phyloP scores from a whole-genome alignment of 2,113 vertebrate species.

The Cebus imitator region DNA sequence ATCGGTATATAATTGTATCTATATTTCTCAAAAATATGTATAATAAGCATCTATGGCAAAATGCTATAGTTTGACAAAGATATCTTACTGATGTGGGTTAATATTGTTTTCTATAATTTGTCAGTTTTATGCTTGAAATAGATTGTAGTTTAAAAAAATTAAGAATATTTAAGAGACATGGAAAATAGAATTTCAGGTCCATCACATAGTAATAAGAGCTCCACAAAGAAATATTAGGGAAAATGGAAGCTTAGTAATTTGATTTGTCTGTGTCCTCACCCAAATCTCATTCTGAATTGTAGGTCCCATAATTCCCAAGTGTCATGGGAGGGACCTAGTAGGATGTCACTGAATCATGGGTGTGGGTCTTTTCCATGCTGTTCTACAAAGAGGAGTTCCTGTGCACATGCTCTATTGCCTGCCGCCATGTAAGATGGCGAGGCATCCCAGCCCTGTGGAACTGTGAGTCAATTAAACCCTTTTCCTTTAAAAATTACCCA shows the following conservation, averaged over 20 bases:
- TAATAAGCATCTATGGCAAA: neutral
- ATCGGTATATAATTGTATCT: neutral
- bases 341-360: no score
- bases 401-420: no score
- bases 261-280: no score
- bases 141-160: neutral
- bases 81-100: neutral
- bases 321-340: no score
- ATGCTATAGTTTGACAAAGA: neutral
- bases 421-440: no score
- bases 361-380: no score
- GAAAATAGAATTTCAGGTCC: neutral
- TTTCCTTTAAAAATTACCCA: no score
- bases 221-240: neutral
- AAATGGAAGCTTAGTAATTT: neutral
- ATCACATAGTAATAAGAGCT: neutral
- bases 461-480: no score
- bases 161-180: slow-evolving; percentile 4
- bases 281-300: no score
- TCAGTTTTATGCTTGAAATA: neutral
- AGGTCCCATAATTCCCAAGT: no score
- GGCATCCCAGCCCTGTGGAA: no score
- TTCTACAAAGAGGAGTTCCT: no score
- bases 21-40: neutral
- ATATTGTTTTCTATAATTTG: neutral